A percentile compares a stretch with the other conserved stretches of the same genome.
Conservation (phyloP, 2,797 vertebrate genomes). For the Sebastes miniatus region DNA sequence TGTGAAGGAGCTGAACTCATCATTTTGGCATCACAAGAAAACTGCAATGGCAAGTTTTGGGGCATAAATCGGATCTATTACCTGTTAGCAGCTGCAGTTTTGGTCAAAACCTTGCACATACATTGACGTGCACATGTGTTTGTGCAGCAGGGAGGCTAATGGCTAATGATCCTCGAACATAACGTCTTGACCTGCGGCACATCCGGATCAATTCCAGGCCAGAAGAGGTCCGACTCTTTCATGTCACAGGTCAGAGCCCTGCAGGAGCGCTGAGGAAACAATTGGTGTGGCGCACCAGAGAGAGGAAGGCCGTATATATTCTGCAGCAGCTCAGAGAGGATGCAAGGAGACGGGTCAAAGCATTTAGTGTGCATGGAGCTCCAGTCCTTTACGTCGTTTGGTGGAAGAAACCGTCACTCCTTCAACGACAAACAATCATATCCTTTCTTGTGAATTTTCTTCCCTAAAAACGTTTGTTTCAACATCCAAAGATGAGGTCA, state of each 20-base stretch:
- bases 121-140: background rate
- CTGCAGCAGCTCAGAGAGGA: conserved; percentile 25
- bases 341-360: conserved; percentile 1
- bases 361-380: background rate
- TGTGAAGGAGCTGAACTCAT: background rate
- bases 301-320: conserved; percentile 22
- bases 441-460: no score
- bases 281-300: background rate
- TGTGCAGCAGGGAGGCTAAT: conserved; percentile 4
- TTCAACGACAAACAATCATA: background rate
- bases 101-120: background rate
- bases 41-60: background rate
- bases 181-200: conserved; percentile 24
- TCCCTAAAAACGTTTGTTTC: background rate
- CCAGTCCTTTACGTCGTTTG: background rate
- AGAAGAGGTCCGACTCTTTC: conserved; percentile 19
- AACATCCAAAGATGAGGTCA: background rate
- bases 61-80: background rate
- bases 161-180: conserved; percentile 19
- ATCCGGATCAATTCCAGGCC: conserved; percentile 24
- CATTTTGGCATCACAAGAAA: background rate
- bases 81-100: background rate
- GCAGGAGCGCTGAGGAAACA: conserved; percentile 47
- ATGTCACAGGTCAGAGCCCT: conserved; percentile 48
- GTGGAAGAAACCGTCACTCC: background rate